phyloP scores from a whole-genome alignment of 2,797 vertebrate species.

The Gymnothorax javanicus region DNA sequence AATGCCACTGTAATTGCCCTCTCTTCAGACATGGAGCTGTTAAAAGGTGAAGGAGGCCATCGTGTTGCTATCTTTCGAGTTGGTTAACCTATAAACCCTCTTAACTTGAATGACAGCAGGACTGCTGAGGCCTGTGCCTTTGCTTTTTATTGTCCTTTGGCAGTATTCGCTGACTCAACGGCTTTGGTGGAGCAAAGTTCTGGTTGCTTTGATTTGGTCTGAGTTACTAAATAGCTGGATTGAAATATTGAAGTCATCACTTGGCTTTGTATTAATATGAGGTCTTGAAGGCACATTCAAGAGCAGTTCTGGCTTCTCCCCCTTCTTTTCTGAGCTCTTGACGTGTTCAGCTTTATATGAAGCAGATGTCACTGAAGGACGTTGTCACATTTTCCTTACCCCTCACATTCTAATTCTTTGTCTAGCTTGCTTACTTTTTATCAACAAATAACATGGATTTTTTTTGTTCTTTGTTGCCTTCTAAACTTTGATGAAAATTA shows the following conservation, averaged over 20 bases:
- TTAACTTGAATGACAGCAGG: conserved; percentile 46
- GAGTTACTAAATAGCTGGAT: conserved; percentile 53
- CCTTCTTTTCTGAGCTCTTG: not conserved
- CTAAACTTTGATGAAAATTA: no score
- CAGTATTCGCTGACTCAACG: conserved; percentile 41
- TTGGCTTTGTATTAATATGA: not conserved
- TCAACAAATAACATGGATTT: not conserved
- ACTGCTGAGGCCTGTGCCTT: conserved; percentile 51
- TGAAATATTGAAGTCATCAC: conserved; percentile 26
- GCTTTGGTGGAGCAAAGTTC: conserved; percentile 38
- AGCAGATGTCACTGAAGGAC: conserved; percentile 7
- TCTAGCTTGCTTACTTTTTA: not conserved
- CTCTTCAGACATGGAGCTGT: not conserved
- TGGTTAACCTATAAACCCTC: conserved; percentile 53
- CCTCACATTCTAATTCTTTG: not conserved
- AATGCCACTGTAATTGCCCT: not conserved
- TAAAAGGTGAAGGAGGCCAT: not conserved
- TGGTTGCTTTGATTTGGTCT: conserved; percentile 44
- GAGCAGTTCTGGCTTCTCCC: not conserved
- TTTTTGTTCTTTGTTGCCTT: not conserved
- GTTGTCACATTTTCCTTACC: not conserved
- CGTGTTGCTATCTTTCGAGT: conserved; percentile 19
- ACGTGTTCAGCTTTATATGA: conserved; percentile 25
- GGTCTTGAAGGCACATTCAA: not conserved
- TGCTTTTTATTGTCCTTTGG: conserved; percentile 54